A percentile compares a stretch with the other conserved stretches of the same genome.
Evolutionary conservation across 1,140 invertebrate genomes (phyloP).

Genomic region (Calosoma granatense): DNA sequence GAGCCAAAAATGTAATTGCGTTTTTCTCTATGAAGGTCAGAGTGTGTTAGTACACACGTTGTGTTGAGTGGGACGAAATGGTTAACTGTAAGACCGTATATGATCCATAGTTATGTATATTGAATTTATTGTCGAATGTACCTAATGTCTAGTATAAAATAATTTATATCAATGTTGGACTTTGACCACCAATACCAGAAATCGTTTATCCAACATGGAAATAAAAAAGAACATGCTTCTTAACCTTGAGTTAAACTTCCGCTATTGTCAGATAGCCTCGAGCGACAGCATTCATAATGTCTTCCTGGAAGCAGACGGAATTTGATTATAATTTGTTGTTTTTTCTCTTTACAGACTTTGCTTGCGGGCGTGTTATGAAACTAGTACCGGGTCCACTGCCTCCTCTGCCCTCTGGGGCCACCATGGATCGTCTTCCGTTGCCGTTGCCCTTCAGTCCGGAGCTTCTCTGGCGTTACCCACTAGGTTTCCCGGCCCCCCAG

Average conservation of each 20-base stretch:
- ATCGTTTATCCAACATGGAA: background rate
- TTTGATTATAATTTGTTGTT: background rate
- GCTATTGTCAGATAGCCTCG: conserved; percentile 5
- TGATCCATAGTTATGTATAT: background rate
- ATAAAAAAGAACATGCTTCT: background rate
- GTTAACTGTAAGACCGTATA: background rate
- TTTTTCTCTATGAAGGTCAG: background rate
- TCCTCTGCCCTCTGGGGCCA: conserved; percentile 43
- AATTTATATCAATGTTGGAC: background rate
- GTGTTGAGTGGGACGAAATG: background rate
- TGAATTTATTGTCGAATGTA: background rate
- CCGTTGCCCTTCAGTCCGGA: conserved; percentile 63
- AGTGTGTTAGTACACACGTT: background rate
- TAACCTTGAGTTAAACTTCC: conserved; percentile 4
- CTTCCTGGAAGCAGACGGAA: background rate
- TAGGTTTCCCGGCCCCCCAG: conserved; percentile 47
- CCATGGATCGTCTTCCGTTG: conserved; percentile 51
- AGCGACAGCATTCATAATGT: conserved; percentile 3
- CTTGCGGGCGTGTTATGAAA: conserved; percentile 41
- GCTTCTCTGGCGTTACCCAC: conserved; percentile 71
- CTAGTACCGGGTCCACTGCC: conserved; percentile 52
- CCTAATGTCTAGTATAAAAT: background rate
- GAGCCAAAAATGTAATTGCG: background rate
- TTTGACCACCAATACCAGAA: background rate
- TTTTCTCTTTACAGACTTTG: background rate